These are phyloP conservation scores for Scaptomyza tumidula DNA, from an alignment of 2,888 invertebrate species.

Conservation along the genomic window DNA sequence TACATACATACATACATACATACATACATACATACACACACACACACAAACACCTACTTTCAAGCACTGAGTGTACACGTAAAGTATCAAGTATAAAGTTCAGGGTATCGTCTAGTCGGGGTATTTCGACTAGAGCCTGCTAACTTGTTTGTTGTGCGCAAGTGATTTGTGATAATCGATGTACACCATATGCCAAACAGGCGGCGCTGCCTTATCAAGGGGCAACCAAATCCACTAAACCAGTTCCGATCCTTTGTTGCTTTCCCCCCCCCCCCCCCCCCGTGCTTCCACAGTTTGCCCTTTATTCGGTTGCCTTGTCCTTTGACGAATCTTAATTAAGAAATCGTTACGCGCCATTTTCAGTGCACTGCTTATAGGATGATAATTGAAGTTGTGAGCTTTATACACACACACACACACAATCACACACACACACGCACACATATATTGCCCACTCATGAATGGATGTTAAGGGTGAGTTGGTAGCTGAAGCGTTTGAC, in stretches of 20 bases:
- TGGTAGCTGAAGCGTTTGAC: slow-evolving; percentile 51
- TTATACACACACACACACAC: slow-evolving; percentile 8
- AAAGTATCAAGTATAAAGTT: no score
- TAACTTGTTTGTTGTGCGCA: slow-evolving; percentile 4
- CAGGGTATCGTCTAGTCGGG: no score
- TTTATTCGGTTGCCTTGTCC: slow-evolving; percentile 10
- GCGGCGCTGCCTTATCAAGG: slow-evolving; percentile 7
- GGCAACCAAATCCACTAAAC: neutral
- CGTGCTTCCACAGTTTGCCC: no score
- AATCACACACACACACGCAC: neutral
- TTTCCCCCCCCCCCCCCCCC: neutral
- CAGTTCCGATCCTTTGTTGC: neutral
- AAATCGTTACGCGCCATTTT: slow-evolving; percentile 71
- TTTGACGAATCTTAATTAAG: slow-evolving; percentile 65
- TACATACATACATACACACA: no score
- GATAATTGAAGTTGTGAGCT: slow-evolving; percentile 53
- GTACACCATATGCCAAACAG: slow-evolving; percentile 12
- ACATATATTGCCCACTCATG: slow-evolving; percentile 10
- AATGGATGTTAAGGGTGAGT: slow-evolving; percentile 1
- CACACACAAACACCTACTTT: no score
- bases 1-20: no score
- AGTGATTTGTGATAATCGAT: slow-evolving; percentile 49
- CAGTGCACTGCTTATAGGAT: slow-evolving; percentile 44
- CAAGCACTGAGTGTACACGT: no score
- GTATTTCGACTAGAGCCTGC: no score